Percentiles rank a stretch among this genome's conserved stretches.
These are phyloP conservation scores for Sebastes dallii DNA, from an alignment of 2,797 vertebrate genomes.

Conservation along the genomic window DNA sequence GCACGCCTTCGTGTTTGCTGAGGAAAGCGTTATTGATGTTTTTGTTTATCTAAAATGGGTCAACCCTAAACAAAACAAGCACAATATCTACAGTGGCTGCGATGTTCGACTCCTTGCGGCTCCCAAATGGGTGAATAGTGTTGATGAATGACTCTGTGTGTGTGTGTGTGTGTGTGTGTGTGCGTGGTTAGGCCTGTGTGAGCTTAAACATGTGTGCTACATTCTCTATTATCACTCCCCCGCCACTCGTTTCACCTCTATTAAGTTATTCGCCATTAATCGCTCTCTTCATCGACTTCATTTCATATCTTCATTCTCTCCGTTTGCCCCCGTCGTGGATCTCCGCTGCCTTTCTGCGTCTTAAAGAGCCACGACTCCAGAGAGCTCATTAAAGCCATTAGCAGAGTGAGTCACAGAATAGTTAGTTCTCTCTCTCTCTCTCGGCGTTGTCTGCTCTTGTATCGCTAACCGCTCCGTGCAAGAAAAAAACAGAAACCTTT, in stretches of 20 bases:
- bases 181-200: background rate
- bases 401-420: slow-evolving; percentile 41
- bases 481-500: background rate
- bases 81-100: slow-evolving; percentile 22
- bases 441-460: slow-evolving; percentile 17
- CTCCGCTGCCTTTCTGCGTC: slow-evolving; percentile 7
- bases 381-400: slow-evolving; percentile 74
- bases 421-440: background rate
- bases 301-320: slow-evolving; percentile 41
- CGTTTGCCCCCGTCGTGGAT: slow-evolving; percentile 24
- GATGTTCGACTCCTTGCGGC: slow-evolving; percentile 6
- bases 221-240: slow-evolving; percentile 29
- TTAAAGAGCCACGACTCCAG: slow-evolving; percentile 43
- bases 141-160: slow-evolving; percentile 36
- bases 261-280: slow-evolving; percentile 51
- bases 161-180: background rate
- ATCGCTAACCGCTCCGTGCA: background rate
- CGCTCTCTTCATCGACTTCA: slow-evolving; percentile 20
- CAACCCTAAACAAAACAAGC: slow-evolving; percentile 58
- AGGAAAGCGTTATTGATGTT: slow-evolving; percentile 65
- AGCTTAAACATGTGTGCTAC: background rate
- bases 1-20: slow-evolving; percentile 46
- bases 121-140: slow-evolving; percentile 27
- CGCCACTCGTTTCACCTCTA: slow-evolving; percentile 35
- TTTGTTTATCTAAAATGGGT: slow-evolving; percentile 74